Evolutionary conservation across 2,888 invertebrate genomes (phyloP), one percentile per base, ranked within the genome.

Genomic region (Melangyna quadrimaculata): DNA sequence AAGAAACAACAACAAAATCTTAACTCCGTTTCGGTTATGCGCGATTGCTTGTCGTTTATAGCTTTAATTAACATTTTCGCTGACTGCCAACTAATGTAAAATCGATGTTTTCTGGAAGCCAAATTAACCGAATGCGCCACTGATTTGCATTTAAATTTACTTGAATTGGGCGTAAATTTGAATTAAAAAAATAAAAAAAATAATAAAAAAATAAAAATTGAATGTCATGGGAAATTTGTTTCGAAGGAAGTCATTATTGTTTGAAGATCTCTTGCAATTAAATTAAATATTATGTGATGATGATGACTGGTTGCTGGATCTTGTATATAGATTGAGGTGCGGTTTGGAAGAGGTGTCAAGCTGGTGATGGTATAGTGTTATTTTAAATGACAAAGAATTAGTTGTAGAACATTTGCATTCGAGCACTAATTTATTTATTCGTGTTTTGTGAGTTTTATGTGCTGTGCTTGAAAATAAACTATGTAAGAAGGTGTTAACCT

Each of bases 41-140:
- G 75, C 72, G 79, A 79, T 80, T 83, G 75, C 67, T 78, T 84
- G 86, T 81, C 86, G 53, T 86, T 86, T 78, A 86, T 86, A n/a
- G 86, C 73, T 29, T 57, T 12, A 63, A 81, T 86, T 86, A 86
- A 77, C 80, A 80, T 81, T 71, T 77, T 69, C 57, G 69, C 63
- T 81, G 77, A 86, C 80, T 78, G 86, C 77, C 86, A 86, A 86
- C 86, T 86, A 86, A 86, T 86, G 86, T 81, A 81, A 80, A 86
- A 86, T 17, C 86, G 86, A 77, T 86, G 86, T 86, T 86, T 77
- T 24, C 40, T 77, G 86, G 81, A 70, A 73, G 86, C 80, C 77
- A 75, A 86, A 86, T 86, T 80, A 78, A 81, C 57, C 59, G 72
- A 86, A 80, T 86, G 81, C 78, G 86, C 86, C 86, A 86, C 86